phyloP scores from a whole-genome alignment of 2,888 invertebrate genomes.

The Cynaeus angustus region DNA sequence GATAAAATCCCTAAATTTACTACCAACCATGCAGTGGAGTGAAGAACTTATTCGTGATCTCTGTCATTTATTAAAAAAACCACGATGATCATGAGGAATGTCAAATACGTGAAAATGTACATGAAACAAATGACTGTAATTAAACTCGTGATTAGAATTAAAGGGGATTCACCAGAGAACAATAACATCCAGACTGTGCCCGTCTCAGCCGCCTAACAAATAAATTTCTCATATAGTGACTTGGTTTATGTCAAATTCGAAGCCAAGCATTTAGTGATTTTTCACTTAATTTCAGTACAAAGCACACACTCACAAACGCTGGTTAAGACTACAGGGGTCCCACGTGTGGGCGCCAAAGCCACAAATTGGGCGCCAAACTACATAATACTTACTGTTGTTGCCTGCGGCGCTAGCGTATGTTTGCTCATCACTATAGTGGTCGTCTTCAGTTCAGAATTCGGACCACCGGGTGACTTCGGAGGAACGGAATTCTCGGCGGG shows the following conservation, averaged over 20 bases:
- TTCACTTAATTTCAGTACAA: not conserved
- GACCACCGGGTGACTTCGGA: constrained; percentile 84
- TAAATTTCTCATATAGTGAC: not conserved
- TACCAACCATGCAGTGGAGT: no score
- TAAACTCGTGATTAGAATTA: not conserved
- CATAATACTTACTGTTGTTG: constrained; percentile 74
- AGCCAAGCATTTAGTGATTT: not conserved
- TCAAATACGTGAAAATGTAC: not conserved
- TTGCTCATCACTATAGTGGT: constrained; percentile 96
- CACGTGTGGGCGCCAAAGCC: no score
- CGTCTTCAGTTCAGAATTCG: constrained; percentile 79
- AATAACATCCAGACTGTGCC: constrained; percentile 3
- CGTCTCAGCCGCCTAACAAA: constrained; percentile 5
- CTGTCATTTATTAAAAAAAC: not conserved
- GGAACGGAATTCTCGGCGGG: constrained; percentile 74
- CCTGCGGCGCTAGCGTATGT: constrained; percentile 88
- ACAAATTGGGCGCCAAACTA: no score
- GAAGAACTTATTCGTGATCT: not conserved
- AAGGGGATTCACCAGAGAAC: constrained; percentile 7
- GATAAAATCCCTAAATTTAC: no score
- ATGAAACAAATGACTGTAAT: constrained; percentile 4
- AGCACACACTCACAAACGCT: constrained; percentile 4
- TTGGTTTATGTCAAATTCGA: constrained; percentile 8
- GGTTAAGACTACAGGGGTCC: no score
- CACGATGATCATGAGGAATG: not conserved